Conservation (phyloP, 2,113 vertebrate genomes). For the Daboia siamensis region DNA sequence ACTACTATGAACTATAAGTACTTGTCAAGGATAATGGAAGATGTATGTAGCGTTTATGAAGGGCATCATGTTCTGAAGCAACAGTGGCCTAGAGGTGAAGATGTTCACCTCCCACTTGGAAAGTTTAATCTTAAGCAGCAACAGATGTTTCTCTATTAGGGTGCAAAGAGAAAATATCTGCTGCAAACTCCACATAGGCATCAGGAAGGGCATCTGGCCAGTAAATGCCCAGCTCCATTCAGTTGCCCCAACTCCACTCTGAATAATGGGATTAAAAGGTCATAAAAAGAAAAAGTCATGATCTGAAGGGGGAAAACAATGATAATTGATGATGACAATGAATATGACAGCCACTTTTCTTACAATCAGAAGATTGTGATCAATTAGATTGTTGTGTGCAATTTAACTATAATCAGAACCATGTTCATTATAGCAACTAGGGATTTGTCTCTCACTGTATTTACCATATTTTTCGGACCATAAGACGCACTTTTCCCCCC, state of each 20-base stretch:
- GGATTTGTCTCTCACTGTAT: neutral
- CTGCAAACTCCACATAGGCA: neutral
- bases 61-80: neutral
- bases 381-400: neutral
- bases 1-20: neutral
- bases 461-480: neutral
- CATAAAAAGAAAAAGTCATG: neutral
- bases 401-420: neutral
- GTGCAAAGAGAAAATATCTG: neutral
- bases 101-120: neutral
- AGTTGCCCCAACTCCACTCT: neutral
- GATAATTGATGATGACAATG: slow-evolving; percentile 9
- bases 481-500: too few relatives aligned
- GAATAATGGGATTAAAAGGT: neutral
- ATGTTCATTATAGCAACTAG: neutral
- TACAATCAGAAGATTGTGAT: slow-evolving; percentile 27
- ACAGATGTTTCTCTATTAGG: neutral
- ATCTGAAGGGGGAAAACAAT: neutral
- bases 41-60: neutral
- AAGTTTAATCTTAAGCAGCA: neutral
- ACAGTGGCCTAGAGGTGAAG: neutral
- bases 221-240: neutral
- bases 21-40: neutral
- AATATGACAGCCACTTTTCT: slow-evolving; percentile 20
- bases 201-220: neutral